Evolutionary conservation across 2,797 vertebrate species (phyloP), one percentile per base, ranked within the genome.

Genomic region (Premnoplex brunnescens): DNA sequence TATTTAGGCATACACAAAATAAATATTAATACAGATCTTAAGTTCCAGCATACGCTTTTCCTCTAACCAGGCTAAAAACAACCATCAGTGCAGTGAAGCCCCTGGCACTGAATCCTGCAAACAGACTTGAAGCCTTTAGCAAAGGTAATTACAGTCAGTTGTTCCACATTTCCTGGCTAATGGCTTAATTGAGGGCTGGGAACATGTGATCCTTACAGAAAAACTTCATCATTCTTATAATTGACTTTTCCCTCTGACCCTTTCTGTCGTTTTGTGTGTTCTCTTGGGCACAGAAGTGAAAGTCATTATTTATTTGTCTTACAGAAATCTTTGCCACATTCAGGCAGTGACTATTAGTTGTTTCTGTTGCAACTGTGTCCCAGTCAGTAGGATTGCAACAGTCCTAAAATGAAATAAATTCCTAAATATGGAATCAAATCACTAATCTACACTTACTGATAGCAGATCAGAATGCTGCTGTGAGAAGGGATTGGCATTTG

Each of bases 101-200:
- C 7, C 8, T 44, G 43, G 82, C 82, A 59, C 20, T 72, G 54
- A 75, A 75, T 63, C 68, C 66, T 77, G 37, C 37, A 89, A 74
- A 73, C 54, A 88, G 36, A 91, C 48, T 46, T 3, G 5, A 37
- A 87, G 76, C 68, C 76, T 85, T 93, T 75, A 68, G 76, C 69
- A 94, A 73, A 51, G 80, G 58, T 91, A 94, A 93, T 95, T 95
- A 81, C 34, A 66, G 56, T 74, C 69, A 85, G 46, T 73, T 75
- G 18, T 83, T 95, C 58, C 85, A 62, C 46, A 66, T 83, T 95
- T 93, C 14, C 49, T 84, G 68, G 85, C 85, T 94, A 92, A 86
- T 90, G 62, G 55, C 46, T 93, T 89, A 81, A 88, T 55, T 84
- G 73, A 82, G 55, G 64, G 43, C 66, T 78, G 77, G 76, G 51